phyloP scores from a whole-genome alignment of 2,113 vertebrate genomes.

The Cebus imitator region DNA sequence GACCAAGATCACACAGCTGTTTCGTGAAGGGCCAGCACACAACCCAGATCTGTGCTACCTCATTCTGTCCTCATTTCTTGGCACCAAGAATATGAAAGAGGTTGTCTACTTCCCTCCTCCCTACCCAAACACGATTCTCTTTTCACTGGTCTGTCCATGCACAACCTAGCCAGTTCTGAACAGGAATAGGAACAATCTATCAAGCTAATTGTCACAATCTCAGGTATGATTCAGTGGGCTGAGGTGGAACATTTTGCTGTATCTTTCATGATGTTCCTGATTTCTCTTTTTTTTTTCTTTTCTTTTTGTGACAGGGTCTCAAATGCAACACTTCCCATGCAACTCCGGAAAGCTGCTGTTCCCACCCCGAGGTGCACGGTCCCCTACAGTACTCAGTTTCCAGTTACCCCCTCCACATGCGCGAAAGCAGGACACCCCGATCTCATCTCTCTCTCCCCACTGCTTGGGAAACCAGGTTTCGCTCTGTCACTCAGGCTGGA shows the following conservation, averaged over 20 bases:
- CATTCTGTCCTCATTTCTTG: neutral
- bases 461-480: no score
- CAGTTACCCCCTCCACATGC: neutral
- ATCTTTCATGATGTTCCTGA: neutral
- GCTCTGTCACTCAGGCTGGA: no score
- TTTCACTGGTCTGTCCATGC: neutral
- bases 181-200: neutral
- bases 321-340: no score
- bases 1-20: neutral
- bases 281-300: neutral
- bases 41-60: neutral
- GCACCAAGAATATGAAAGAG: neutral
- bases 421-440: neutral
- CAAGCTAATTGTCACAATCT: neutral
- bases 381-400: no score
- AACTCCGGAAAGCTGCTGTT: neutral
- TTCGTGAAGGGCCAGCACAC: neutral
- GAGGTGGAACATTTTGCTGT: no score
- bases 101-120: neutral
- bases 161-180: neutral
- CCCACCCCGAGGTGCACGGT: accelerated
- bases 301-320: no score
- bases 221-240: neutral
- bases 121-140: neutral
- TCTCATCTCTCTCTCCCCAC: no score